Conservation (phyloP, 1,140 invertebrate genomes). For the Ostrea edulis region DNA sequence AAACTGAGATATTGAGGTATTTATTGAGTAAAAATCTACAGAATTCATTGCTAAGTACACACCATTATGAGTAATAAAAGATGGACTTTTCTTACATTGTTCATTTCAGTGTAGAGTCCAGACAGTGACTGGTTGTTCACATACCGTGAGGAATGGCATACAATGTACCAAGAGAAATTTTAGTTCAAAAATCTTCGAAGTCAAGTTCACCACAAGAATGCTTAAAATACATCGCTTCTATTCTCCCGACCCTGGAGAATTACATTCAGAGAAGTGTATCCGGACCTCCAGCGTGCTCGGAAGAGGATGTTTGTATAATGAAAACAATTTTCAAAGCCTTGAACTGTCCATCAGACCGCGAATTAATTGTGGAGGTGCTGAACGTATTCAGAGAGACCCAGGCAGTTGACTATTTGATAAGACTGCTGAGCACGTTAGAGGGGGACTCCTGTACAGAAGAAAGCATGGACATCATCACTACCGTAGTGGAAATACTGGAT, state of each 20-base stretch:
- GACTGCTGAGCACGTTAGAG: not conserved
- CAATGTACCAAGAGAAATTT: not conserved
- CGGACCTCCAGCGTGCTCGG: not conserved
- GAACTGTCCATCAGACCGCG: not conserved
- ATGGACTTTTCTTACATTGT: too few species aligned
- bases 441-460: not conserved
- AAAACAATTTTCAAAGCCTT: not conserved
- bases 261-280: not conserved
- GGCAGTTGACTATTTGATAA: conserved; percentile 1
- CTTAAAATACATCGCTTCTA: not conserved
- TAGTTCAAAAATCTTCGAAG: not conserved
- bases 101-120: not conserved
- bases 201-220: not conserved
- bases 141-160: not conserved
- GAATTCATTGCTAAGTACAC: not conserved
- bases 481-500: not conserved
- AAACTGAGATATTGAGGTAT: too few species aligned
- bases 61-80: not conserved
- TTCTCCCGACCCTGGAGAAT: not conserved
- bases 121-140: not conserved
- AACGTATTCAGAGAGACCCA: not conserved
- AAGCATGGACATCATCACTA: not conserved
- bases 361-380: not conserved
- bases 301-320: not conserved
- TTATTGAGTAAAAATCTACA: too few species aligned